Conservation (phyloP, 1,140 invertebrate genomes). For the Drosophila mauritiana region DNA sequence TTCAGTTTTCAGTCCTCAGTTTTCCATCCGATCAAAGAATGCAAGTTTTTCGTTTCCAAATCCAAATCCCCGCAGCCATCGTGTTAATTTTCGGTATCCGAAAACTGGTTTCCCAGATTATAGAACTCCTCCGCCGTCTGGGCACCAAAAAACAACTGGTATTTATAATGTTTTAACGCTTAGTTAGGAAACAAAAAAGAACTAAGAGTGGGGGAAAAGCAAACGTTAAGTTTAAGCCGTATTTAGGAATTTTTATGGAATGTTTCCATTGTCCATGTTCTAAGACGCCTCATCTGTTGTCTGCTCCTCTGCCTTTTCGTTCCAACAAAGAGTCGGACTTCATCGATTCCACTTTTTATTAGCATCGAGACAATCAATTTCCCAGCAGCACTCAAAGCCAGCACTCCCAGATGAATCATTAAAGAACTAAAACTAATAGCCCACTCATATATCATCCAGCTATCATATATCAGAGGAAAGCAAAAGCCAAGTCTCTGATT, state of each 20-base stretch:
- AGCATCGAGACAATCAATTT: slow-evolving; percentile 45
- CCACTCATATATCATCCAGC: slow-evolving; percentile 57
- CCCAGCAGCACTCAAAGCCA: slow-evolving; percentile 27
- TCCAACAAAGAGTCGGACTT: slow-evolving; percentile 39
- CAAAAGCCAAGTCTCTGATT: slow-evolving; percentile 52
- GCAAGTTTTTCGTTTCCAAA: slow-evolving; percentile 42
- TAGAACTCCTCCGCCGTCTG: slow-evolving; percentile 38
- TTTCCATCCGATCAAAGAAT: slow-evolving; percentile 44
- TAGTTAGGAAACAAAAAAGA: slow-evolving; percentile 31
- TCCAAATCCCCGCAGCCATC: slow-evolving; percentile 27
- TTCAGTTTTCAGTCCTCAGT: slow-evolving; percentile 16
- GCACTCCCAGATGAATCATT: slow-evolving; percentile 51
- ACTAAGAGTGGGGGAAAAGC: slow-evolving; percentile 7
- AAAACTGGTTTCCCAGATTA: slow-evolving; percentile 48
- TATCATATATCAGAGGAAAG: slow-evolving; percentile 40
- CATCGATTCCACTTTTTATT: slow-evolving; percentile 56
- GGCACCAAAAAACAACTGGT: slow-evolving; percentile 38
- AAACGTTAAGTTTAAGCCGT: slow-evolving; percentile 39
- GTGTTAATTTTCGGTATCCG: slow-evolving; percentile 36
- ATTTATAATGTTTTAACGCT: slow-evolving; percentile 53
- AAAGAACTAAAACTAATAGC: slow-evolving; percentile 64
- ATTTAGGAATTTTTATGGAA: slow-evolving; percentile 38
- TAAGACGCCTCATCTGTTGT: slow-evolving; percentile 43
- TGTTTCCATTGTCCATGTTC: slow-evolving; percentile 46
- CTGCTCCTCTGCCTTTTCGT: not conserved